phyloP scores from a whole-genome alignment of 2,113 vertebrate species.

The Illadopsis cleaveri region DNA sequence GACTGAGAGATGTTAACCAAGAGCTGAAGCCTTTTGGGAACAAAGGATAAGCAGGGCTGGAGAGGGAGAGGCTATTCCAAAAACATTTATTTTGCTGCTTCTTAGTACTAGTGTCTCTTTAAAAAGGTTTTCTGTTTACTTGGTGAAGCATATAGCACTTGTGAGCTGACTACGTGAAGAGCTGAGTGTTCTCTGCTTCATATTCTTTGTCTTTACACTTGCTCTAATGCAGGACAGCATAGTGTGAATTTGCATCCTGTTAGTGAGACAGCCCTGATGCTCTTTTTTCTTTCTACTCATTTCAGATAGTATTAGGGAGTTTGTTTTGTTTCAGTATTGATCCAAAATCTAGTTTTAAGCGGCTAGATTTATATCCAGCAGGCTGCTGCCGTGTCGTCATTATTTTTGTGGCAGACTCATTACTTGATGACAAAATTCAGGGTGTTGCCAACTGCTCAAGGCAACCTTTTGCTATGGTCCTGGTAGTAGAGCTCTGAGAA shows the following conservation, averaged over 20 bases:
- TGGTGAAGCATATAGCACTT: neutral
- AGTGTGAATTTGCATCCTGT: neutral
- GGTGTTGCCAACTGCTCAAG: neutral
- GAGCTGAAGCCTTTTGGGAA: neutral
- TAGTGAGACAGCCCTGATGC: neutral
- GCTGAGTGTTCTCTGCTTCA: neutral
- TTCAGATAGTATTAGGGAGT: neutral
- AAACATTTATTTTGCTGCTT: neutral
- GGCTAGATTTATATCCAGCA: neutral
- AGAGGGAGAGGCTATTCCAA: neutral
- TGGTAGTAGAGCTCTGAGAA: neutral
- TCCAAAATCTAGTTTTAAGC: constrained; percentile 19
- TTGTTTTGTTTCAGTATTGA: constrained; percentile 9
- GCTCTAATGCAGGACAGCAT: neutral
- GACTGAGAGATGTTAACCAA: neutral
- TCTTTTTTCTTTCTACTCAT: neutral
- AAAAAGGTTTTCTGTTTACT: neutral
- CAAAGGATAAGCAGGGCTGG: neutral
- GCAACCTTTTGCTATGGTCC: neutral
- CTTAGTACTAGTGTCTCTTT: neutral
- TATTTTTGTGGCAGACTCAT: constrained; percentile 34
- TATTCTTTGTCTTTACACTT: neutral
- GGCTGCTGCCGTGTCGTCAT: neutral
- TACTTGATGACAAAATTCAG: constrained; percentile 30
- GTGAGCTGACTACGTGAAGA: neutral